A percentile compares a stretch with the other conserved stretches of the same genome.
These are phyloP conservation scores for Trachurus trachurus DNA, from an alignment of 2,797 vertebrate species.

Conservation along the genomic window DNA sequence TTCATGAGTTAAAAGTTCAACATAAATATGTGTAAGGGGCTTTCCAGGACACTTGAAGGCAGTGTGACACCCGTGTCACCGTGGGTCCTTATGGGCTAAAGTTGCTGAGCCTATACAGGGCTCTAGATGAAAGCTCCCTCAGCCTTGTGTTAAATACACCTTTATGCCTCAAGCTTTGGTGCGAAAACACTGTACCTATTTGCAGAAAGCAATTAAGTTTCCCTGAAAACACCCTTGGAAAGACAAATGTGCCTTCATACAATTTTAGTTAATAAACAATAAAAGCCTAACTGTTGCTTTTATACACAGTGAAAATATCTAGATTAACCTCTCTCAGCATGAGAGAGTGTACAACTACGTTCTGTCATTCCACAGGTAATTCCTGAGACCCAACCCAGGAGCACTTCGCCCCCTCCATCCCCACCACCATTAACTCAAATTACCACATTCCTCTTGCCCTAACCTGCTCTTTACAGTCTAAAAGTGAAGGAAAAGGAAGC, in stretches of 20 bases:
- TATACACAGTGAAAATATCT: neutral
- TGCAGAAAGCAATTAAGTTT: neutral
- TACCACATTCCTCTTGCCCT: conserved; percentile 74
- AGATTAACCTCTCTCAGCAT: conserved; percentile 28
- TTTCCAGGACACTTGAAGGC: too few relatives aligned
- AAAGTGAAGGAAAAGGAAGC: conserved; percentile 55
- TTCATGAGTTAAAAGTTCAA: too few relatives aligned
- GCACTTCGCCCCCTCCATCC: conserved; percentile 29
- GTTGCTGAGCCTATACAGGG: too few relatives aligned
- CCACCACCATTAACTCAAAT: conserved; percentile 68
- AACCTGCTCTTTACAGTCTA: conserved; percentile 64
- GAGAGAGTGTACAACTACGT: conserved; percentile 19
- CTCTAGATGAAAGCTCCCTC: neutral
- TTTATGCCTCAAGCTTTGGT: neutral
- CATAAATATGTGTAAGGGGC: too few relatives aligned
- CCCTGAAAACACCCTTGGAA: neutral
- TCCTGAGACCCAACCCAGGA: conserved; percentile 49
- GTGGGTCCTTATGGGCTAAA: too few relatives aligned
- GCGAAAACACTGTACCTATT: neutral
- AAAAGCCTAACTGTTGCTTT: neutral
- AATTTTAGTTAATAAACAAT: neutral
- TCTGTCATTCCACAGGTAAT: conserved; percentile 70
- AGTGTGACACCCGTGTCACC: too few relatives aligned
- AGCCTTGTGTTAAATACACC: too few relatives aligned
- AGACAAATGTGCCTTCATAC: neutral